Percentiles rank a stretch among this genome's conserved stretches.
phyloP scores from a whole-genome alignment of 1,140 invertebrate species.

The Riptortus pedestris region DNA sequence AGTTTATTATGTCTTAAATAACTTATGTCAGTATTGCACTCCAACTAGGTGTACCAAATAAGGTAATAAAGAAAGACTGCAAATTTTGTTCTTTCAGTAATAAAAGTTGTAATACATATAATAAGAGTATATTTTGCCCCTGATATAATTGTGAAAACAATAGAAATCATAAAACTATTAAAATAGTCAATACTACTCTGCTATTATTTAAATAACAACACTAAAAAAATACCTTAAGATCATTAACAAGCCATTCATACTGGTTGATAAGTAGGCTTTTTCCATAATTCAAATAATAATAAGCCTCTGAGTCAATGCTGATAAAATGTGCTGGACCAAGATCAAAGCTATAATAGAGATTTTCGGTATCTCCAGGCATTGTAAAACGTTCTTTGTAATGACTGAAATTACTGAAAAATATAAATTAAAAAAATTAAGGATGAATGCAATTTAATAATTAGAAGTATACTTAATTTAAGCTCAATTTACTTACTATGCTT shows the following conservation, averaged over 20 bases:
- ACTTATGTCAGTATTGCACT: too few relatives aligned
- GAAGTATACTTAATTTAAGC: conserved; percentile 9
- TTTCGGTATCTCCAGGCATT: conserved; percentile 70
- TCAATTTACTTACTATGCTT: conserved; percentile 55
- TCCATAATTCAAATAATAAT: conserved; percentile 85
- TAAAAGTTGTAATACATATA: too few relatives aligned
- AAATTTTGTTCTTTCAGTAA: too few relatives aligned
- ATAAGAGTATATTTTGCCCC: too few relatives aligned
- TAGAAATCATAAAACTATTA: too few relatives aligned
- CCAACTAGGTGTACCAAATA: too few relatives aligned
- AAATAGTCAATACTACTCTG: too few relatives aligned
- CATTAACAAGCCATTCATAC: conserved; percentile 78
- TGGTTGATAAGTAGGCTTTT: conserved; percentile 71
- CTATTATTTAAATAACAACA: too few relatives aligned
- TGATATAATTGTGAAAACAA: too few relatives aligned
- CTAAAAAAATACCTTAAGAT: conserved; percentile 56
- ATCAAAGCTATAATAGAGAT: conserved; percentile 80
- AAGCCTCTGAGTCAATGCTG: conserved; percentile 85
- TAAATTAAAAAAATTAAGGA: conserved; percentile 21
- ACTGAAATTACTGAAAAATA: conserved; percentile 68
- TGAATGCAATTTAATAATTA: not conserved
- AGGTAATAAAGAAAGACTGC: too few relatives aligned
- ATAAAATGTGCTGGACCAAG: conserved; percentile 87
- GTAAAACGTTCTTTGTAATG: conserved; percentile 75
- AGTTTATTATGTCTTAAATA: too few relatives aligned